phyloP scores from a whole-genome alignment of 2,888 invertebrate genomes.

The Harpalus rubripes region DNA sequence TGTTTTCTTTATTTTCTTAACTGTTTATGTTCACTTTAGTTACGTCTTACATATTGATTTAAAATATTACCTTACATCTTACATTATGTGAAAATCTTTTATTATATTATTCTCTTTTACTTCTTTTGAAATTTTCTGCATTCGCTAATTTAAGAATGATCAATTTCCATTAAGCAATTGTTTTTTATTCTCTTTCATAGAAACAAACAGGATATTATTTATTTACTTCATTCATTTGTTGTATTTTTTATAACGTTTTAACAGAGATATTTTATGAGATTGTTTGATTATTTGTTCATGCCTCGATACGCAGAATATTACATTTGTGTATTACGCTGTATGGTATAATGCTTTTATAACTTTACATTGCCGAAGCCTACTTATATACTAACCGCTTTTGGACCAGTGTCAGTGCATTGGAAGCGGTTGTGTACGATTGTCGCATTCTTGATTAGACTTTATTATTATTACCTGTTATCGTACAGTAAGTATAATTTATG shows the following conservation, averaged over 20 bases:
- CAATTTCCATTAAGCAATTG: not conserved
- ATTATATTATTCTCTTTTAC: slow-evolving; percentile 1
- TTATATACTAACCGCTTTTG: slow-evolving; percentile 42
- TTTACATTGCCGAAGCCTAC: slow-evolving; percentile 1
- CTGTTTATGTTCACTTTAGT: not conserved
- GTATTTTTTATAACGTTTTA: not conserved
- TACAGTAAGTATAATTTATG: slow-evolving; percentile 6
- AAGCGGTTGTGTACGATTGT: slow-evolving; percentile 8
- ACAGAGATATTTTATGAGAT: not conserved
- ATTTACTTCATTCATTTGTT: not conserved
- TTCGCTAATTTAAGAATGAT: not conserved
- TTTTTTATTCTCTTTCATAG: not conserved
- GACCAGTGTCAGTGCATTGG: not conserved
- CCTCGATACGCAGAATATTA: not conserved
- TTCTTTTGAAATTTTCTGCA: not conserved
- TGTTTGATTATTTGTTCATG: not conserved
- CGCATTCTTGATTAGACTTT: slow-evolving; percentile 9
- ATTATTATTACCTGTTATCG: not conserved
- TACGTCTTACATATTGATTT: slow-evolving; percentile 10
- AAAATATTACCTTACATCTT: not conserved
- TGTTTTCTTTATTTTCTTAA: not conserved
- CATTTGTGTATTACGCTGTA: not conserved
- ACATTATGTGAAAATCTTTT: not conserved
- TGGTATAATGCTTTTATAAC: not conserved
- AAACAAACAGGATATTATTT: not conserved